Conservation (phyloP, 1,140 invertebrate species). For the Drosophila orosa region DNA sequence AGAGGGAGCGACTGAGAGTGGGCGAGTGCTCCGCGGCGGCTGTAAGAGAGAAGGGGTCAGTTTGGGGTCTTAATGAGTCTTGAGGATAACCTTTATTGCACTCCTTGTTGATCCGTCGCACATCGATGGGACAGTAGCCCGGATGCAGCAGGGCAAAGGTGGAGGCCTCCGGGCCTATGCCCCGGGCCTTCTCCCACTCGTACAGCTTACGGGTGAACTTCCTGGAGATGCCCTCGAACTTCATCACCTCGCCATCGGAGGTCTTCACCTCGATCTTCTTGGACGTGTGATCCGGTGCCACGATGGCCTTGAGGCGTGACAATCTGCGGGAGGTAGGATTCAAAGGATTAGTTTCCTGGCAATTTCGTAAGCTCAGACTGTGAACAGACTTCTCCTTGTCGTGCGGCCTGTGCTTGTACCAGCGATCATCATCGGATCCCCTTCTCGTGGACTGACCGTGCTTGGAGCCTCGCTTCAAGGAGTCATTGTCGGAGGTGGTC, state of each 20-base stretch:
- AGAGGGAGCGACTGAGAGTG: constrained; percentile 88
- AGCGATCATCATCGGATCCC: constrained; percentile 75
- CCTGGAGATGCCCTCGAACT: constrained; percentile 93
- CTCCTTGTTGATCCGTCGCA: constrained; percentile 73
- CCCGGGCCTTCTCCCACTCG: constrained; percentile 94
- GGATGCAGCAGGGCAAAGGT: constrained; percentile 91
- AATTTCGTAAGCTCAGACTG: background rate
- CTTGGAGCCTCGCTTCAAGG: constrained; percentile 66
- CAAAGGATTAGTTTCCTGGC: background rate
- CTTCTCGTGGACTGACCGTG: constrained; percentile 55
- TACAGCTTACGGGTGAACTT: constrained; percentile 95
- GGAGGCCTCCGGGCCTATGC: constrained; percentile 91
- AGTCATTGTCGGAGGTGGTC: constrained; percentile 70
- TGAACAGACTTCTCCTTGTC: constrained; percentile 75
- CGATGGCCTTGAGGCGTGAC: constrained; percentile 87
- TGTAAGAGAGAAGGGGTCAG: constrained; percentile 5
- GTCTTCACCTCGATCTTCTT: constrained; percentile 92
- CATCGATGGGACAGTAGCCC: constrained; percentile 84
- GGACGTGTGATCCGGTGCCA: constrained; percentile 85
- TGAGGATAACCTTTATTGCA: constrained; percentile 58
- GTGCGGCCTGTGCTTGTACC: constrained; percentile 73
- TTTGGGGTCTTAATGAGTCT: background rate
- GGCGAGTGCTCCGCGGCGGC: constrained; percentile 68
- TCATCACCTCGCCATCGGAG: constrained; percentile 90
- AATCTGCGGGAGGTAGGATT: constrained; percentile 83